Evolutionary conservation across 2,888 invertebrate species (phyloP), one percentile per base, ranked within the genome.

Genomic region (Podabrus alpinus): DNA sequence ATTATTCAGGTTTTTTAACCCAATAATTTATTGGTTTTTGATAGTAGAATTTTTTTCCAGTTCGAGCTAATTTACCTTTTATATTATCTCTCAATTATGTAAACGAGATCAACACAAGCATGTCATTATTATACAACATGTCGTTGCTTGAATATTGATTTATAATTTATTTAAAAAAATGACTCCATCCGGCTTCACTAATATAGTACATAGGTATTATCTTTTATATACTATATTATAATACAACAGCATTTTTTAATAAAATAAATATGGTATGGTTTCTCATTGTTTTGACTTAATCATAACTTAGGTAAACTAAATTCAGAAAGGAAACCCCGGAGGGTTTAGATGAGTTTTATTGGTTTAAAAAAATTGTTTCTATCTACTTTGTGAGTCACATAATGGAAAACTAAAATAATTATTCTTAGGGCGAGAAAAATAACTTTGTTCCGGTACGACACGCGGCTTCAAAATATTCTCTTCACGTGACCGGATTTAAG

Each of bases 401-500:
- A 76, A 76, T 73, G 75, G 72, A 69, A 61, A 69, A 66, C 59
- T 68, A 17, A 61, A 59, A 76, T 69, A 72, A 62, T 15, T 45
- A 60, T 73, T 68, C 61, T 60, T 66, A 77, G 80, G 80, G 78
- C 79, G 80, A 77, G 80, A 83, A 82, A 83, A 83, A 83, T 79
- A 78, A 81, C 81, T 83, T 82, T 79, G 83, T 83, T 86, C 85
- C 86, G 85, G 85, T 82, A 74, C 71, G 74, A 77, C 85, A 84
- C 84, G 84, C 83, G 84, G 77, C 83, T 82, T 73, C 72, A 76
- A 82, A 83, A 85, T 85, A 85, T 85, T 86, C 85, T 85, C 85
- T 85, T 85, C 86, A 86, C 86, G 86, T 85, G 86, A 81, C 86
- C 85, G 85, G 85, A 85, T 84, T 81, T 79, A 75, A 73, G 75